Evolutionary conservation across 2,888 invertebrate species (phyloP), one percentile per base, ranked within the genome.

Genomic region (Amphiduros pacificus): DNA sequence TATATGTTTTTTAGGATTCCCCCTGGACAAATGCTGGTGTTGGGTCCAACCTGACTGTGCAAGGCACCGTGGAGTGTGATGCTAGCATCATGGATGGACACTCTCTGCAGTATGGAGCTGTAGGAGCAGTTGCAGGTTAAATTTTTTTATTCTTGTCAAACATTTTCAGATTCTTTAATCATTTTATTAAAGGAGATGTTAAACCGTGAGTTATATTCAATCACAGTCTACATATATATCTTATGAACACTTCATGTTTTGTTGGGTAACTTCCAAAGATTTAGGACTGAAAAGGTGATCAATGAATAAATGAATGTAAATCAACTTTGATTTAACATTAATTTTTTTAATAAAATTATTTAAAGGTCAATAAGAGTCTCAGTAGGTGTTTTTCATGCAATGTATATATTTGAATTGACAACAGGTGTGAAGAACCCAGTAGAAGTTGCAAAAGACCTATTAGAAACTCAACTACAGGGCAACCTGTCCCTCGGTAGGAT

Each of bases 71-170:
- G 0, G 97, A 99, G 85, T 94, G 94, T 84, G 99, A 99, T 85
- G 98, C 98, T 1, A 91, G 93, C 57, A 87, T 96, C 36, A 98
- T 98, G 97, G 91, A 94, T 82, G 95, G 95, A 0, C 86, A 87
- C 64, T 89, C 88, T 57, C 83, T 92, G 52, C 87, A 73, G 71
- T 96, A 91, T 85, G 97, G 95, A 22, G 93, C 93, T 36, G 82
- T 84, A 17, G 96, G 95, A 40, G 92, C 93, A 67, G 89, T 59
- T 22, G 29, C 59, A n/a, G n/a, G n/a, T n/a, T n/a, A n/a, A n/a
- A n/a, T n/a, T n/a, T n/a, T 36, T 36, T 36, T 36, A 9, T 36
- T 36, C 17, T 36, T 36, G 17, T 36, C 17, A 9, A 36, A 11
- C 9, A 36, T 36, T 36, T 36, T 36, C 17, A 11, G 36, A 36